These are phyloP conservation scores for Daktulosphaira vitifoliae DNA, from an alignment of 1,140 invertebrate species.

Conservation along the genomic window DNA sequence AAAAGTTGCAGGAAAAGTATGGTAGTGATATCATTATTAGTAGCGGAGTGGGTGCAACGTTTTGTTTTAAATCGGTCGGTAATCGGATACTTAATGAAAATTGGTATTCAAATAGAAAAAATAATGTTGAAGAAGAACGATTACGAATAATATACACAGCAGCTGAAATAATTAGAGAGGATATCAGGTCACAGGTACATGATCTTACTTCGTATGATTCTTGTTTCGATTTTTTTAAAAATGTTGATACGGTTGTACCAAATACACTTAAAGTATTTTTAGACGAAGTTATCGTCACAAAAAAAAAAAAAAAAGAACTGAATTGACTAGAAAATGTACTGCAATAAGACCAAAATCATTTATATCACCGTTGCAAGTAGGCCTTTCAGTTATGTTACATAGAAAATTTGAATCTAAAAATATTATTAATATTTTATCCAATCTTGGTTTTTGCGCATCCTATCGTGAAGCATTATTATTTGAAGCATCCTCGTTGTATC, in stretches of 20 bases:
- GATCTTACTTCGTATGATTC: neutral
- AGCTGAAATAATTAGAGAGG: conserved; percentile 3
- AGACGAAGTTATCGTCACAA: neutral
- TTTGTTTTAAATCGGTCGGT: conserved; percentile 5
- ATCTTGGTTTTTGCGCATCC: conserved; percentile 37
- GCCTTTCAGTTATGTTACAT: conserved; percentile 36
- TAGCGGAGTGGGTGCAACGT: neutral
- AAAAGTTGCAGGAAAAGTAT: neutral
- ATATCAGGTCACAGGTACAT: conserved; percentile 6
- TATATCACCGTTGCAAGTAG: conserved; percentile 38
- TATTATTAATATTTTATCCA: conserved; percentile 36
- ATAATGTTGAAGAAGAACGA: neutral
- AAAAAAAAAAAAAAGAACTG: neutral
- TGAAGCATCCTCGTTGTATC: conserved; percentile 36
- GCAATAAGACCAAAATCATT: conserved; percentile 40
- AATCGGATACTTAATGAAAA: conserved; percentile 11
- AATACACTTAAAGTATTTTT: neutral
- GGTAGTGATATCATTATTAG: neutral
- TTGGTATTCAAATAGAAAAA: neutral
- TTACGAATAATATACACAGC: conserved; percentile 8
- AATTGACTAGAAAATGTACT: conserved; percentile 4
- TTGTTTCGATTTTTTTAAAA: conserved; percentile 1
- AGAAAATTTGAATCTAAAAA: conserved; percentile 39
- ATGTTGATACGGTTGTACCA: conserved; percentile 1
- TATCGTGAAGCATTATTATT: conserved; percentile 36